A percentile compares a stretch with the other conserved stretches of the same genome.
phyloP scores from a whole-genome alignment of 2,888 invertebrate genomes.

The Amphipyra tragopoginis region DNA sequence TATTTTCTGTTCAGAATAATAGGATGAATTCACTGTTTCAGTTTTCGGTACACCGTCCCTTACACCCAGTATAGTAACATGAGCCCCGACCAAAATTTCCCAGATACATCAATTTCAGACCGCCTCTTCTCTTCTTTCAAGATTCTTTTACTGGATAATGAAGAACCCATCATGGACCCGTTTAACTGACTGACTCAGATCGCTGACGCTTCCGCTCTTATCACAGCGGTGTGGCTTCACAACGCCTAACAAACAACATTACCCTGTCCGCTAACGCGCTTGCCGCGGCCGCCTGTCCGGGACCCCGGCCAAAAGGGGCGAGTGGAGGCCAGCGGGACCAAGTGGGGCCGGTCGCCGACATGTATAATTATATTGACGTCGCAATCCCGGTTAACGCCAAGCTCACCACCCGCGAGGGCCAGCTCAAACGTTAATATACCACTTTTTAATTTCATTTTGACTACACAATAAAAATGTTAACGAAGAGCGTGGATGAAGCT shows the following conservation, averaged over 20 bases:
- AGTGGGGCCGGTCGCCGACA: background rate
- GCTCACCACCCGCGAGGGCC: background rate
- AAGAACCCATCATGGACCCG: too few relatives aligned
- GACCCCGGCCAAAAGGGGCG: background rate
- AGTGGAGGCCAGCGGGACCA: background rate
- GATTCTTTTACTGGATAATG: too few relatives aligned
- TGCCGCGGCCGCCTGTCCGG: background rate
- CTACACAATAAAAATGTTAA: background rate
- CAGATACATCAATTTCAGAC: too few relatives aligned
- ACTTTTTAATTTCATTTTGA: conserved; percentile 1
- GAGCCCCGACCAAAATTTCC: too few relatives aligned
- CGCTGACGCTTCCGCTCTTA: too few relatives aligned
- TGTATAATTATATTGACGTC: conserved; percentile 2
- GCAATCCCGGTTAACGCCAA: background rate
- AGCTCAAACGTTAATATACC: background rate
- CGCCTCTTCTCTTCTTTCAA: too few relatives aligned
- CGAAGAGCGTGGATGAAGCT: background rate
- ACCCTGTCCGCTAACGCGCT: conserved; percentile 1
- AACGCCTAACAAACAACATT: background rate
- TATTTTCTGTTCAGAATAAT: too few relatives aligned
- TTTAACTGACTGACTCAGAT: too few relatives aligned
- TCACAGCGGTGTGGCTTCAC: background rate
- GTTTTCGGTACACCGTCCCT: too few relatives aligned
- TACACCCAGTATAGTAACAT: too few relatives aligned
- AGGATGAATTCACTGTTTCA: too few relatives aligned